A percentile compares a stretch with the other conserved stretches of the same genome.
phyloP scores from a whole-genome alignment of 2,888 invertebrate genomes.

The Anaspis maculata region DNA sequence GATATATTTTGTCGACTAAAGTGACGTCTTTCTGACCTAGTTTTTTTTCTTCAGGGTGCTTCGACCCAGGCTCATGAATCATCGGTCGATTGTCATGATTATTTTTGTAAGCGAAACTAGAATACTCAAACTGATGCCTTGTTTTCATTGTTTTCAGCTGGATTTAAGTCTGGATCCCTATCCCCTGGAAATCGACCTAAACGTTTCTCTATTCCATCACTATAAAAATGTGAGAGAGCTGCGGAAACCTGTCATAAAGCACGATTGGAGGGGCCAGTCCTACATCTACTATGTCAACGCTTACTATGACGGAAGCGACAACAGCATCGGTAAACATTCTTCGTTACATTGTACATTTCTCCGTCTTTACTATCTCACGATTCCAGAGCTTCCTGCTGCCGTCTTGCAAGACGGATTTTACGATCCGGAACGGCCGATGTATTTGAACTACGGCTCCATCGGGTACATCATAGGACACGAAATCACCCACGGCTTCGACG shows the following conservation, averaged over 20 bases:
- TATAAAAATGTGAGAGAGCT: slow-evolving; percentile 44
- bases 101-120: too few species aligned
- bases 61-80: too few species aligned
- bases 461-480: slow-evolving; percentile 81
- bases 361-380: not conserved
- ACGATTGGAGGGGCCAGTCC: slow-evolving; percentile 47
- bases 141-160: slow-evolving; percentile 8
- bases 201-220: slow-evolving; percentile 6
- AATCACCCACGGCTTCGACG: slow-evolving; percentile 78
- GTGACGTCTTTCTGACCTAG: too few species aligned
- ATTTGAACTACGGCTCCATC: slow-evolving; percentile 79
- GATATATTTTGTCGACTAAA: too few species aligned
- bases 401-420: slow-evolving; percentile 82
- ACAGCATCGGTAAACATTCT: slow-evolving; percentile 46
- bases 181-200: slow-evolving; percentile 4
- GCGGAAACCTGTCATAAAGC: slow-evolving; percentile 45
- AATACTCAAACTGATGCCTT: not conserved
- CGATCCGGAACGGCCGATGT: slow-evolving; percentile 70
- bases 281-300: slow-evolving; percentile 49
- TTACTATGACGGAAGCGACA: slow-evolving; percentile 46
- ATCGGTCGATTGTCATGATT: too few species aligned
- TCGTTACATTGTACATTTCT: not conserved
- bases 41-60: too few species aligned
- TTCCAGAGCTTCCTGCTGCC: slow-evolving; percentile 60
- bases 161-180: slow-evolving; percentile 6